Evolutionary conservation across 2,113 vertebrate species (phyloP).

Genomic region (Pomatostomus ruficeps): DNA sequence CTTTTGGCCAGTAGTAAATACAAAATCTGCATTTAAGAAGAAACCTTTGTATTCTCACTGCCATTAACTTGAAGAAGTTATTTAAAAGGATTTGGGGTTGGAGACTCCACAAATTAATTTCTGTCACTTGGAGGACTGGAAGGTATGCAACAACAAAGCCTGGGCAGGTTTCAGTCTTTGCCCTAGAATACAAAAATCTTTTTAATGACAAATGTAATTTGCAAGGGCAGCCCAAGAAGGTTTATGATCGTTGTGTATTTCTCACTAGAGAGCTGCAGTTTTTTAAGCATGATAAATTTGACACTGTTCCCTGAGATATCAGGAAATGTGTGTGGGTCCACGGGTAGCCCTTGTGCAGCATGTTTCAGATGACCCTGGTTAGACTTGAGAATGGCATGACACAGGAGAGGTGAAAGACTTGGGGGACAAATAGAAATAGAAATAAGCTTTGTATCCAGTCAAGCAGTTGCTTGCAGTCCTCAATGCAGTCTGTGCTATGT

Average conservation of each 20-base stretch:
- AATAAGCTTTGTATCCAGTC: background rate
- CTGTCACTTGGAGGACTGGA: background rate
- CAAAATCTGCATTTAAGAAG: background rate
- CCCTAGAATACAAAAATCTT: background rate
- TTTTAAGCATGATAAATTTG: background rate
- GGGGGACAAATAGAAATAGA: background rate
- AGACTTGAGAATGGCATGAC: rapidly evolving
- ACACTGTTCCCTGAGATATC: background rate
- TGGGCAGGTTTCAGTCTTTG: background rate
- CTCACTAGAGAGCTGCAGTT: background rate
- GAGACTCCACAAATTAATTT: background rate
- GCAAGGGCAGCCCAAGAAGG: background rate
- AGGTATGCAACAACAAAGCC: background rate
- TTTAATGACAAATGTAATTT: background rate
- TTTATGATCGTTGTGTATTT: background rate
- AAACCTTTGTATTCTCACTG: background rate
- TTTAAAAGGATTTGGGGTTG: background rate
- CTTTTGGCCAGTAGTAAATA: background rate
- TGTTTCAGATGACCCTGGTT: background rate
- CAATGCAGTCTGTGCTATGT: background rate
- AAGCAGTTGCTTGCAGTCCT: background rate
- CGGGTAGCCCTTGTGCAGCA: background rate
- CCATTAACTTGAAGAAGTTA: background rate
- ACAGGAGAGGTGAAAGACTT: background rate
- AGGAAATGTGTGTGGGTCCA: background rate